Conservation (phyloP, 1,140 invertebrate genomes). For the Aplysia californica region DNA sequence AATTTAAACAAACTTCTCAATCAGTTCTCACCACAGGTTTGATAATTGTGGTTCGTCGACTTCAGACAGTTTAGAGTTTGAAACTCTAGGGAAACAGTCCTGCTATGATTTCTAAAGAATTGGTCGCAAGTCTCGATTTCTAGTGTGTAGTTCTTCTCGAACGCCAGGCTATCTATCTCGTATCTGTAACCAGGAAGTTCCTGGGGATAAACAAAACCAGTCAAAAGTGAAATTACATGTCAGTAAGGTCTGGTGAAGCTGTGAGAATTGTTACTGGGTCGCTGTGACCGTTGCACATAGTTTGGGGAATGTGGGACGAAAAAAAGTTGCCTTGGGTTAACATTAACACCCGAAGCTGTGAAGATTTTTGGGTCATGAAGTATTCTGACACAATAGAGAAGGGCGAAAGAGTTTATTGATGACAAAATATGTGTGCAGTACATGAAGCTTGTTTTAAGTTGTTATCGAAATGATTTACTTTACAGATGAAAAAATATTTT, state of each 20-base stretch:
- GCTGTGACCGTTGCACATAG: not conserved
- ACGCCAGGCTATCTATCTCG: constrained; percentile 18
- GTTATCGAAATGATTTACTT: no score
- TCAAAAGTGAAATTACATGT: not conserved
- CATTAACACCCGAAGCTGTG: no score
- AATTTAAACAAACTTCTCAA: no score
- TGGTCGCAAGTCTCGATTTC: constrained; percentile 24
- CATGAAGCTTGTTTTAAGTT: no score
- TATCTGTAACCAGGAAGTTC: constrained; percentile 4
- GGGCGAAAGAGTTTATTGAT: no score
- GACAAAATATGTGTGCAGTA: no score
- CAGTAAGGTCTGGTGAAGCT: not conserved
- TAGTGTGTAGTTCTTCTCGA: constrained; percentile 22
- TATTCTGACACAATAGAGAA: no score
- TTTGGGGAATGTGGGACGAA: not conserved
- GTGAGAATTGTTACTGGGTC: not conserved
- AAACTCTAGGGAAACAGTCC: constrained; percentile 5
- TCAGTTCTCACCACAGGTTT: constrained; percentile 33
- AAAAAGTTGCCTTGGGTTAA: no score
- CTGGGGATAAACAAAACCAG: no score
- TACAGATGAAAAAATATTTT: no score
- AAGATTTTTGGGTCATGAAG: no score
- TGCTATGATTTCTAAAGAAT: constrained; percentile 8
- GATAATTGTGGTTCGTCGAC: constrained; percentile 37
- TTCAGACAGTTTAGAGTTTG: constrained; percentile 28